A percentile compares a stretch with the other conserved stretches of the same genome.
Evolutionary conservation across 2,888 invertebrate genomes (phyloP).

Genomic region (Exocentrus adspersus): DNA sequence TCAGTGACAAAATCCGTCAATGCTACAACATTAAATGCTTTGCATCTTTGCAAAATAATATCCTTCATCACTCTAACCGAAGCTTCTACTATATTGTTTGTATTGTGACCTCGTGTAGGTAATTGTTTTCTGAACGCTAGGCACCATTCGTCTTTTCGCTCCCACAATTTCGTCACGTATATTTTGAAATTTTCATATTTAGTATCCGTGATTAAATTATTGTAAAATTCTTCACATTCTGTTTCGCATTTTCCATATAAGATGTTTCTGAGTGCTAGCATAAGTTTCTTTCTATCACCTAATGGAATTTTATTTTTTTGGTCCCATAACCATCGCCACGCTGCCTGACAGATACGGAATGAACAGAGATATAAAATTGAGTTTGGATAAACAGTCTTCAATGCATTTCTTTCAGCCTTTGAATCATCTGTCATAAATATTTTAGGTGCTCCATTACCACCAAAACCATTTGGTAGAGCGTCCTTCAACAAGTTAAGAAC

Average conservation of each 20-base stretch:
- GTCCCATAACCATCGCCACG: not conserved
- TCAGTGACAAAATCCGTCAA: too few relatives aligned
- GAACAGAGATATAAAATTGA: not conserved
- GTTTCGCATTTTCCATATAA: not conserved
- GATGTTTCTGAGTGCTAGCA: not conserved
- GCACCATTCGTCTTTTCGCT: not conserved
- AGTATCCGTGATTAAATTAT: not conserved
- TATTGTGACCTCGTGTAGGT: not conserved
- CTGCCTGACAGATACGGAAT: not conserved
- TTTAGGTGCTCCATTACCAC: too few relatives aligned
- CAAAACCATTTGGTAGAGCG: too few relatives aligned
- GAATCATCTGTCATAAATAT: not conserved
- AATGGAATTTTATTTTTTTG: not conserved
- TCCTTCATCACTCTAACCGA: not conserved
- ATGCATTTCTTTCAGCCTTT: not conserved
- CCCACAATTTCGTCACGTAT: not conserved
- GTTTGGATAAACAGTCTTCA: not conserved
- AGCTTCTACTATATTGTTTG: not conserved
- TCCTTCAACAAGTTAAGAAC: too few relatives aligned
- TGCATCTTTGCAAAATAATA: not conserved
- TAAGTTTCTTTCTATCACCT: not conserved
- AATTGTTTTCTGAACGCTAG: too few relatives aligned
- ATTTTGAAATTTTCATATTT: not conserved
- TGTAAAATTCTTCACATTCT: not conserved
- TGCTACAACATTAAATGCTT: not conserved